Conservation (phyloP, 2,797 vertebrate species). For the Oceanodroma leucorhoa region DNA sequence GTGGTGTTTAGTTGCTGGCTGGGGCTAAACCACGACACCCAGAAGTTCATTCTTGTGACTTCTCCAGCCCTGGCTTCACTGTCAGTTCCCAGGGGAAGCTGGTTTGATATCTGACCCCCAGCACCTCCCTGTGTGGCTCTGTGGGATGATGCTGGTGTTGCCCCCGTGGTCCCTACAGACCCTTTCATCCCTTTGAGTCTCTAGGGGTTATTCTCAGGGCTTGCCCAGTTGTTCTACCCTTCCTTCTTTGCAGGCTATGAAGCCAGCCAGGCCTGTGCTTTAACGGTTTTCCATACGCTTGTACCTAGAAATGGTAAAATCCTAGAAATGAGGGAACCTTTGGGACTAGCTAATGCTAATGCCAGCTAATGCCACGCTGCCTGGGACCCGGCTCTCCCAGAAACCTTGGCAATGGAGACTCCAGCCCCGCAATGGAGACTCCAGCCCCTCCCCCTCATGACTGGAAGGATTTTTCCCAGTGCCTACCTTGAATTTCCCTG, state of each 20-base stretch:
- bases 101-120: neutral
- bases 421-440: neutral
- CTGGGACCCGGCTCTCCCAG: fast-evolving
- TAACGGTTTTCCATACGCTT: neutral
- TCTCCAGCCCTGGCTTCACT: neutral
- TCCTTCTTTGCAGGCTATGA: fast-evolving
- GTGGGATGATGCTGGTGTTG: neutral
- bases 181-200: neutral
- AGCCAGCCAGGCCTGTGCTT: neutral
- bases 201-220: neutral
- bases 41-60: neutral
- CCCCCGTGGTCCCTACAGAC: neutral
- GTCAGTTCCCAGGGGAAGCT: neutral
- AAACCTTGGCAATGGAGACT: neutral
- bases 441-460: neutral
- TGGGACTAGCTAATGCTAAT: neutral
- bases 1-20: too few species aligned
- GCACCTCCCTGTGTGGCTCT: neutral
- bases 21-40: too few species aligned
- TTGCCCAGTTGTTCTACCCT: neutral
- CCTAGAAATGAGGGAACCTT: neutral
- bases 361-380: neutral
- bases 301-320: neutral
- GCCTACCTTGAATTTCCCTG: neutral
- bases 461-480: neutral